phyloP scores from a whole-genome alignment of 2,797 vertebrate species.

The Anabas testudineus region DNA sequence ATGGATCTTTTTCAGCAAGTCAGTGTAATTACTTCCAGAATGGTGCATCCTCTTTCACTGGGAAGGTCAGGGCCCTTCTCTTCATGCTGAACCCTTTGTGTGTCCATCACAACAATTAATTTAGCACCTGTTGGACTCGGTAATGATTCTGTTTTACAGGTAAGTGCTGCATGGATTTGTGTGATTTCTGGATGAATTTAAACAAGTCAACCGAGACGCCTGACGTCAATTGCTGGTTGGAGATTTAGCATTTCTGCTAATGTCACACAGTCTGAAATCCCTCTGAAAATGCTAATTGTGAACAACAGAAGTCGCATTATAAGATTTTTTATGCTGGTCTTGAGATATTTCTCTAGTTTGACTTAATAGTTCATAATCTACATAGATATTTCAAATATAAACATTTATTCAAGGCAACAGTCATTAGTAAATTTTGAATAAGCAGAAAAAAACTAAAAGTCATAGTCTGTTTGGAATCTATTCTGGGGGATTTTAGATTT shows the following conservation, averaged over 20 bases:
- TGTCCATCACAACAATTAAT: not conserved
- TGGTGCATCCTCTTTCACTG: conserved; percentile 9
- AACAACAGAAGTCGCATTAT: not conserved
- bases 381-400: not conserved
- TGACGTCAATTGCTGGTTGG: not conserved
- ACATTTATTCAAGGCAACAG: not conserved
- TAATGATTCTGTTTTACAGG: conserved; percentile 27
- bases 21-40: too few relatives aligned
- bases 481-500: not conserved
- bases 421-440: too few relatives aligned
- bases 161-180: conserved; percentile 58
- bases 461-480: too few relatives aligned
- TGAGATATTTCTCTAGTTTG: not conserved
- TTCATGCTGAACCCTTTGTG: not conserved
- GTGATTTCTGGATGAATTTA: not conserved
- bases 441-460: too few relatives aligned
- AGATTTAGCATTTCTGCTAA: not conserved
- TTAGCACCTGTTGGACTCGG: conserved; percentile 5
- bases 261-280: not conserved
- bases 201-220: not conserved
- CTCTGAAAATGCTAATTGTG: not conserved
- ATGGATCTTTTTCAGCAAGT: too few relatives aligned
- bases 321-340: too few relatives aligned
- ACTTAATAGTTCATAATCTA: not conserved
- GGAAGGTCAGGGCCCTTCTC: not conserved